A percentile compares a stretch with the other conserved stretches of the same genome.
phyloP scores from a whole-genome alignment of 2,888 invertebrate species.

The Chymomyza amoena region DNA sequence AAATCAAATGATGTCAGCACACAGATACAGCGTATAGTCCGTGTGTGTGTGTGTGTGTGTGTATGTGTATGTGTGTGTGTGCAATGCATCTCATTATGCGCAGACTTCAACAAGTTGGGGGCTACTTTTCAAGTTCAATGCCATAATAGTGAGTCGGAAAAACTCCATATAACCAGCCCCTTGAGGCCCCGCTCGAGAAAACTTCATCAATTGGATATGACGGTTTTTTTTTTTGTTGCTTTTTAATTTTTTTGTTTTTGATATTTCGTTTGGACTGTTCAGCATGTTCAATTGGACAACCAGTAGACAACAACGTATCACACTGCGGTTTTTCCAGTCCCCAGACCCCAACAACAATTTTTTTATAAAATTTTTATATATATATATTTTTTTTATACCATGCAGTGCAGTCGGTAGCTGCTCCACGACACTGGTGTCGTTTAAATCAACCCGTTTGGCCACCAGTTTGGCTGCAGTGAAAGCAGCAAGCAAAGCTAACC shows the following conservation, averaged over 20 bases:
- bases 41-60: slow-evolving; percentile 6
- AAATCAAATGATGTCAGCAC: slow-evolving; percentile 59
- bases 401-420: background rate
- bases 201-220: slow-evolving; percentile 28
- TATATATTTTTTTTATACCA: background rate
- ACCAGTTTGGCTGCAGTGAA: background rate
- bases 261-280: slow-evolving; percentile 55
- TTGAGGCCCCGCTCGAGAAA: slow-evolving; percentile 10
- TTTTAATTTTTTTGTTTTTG: slow-evolving; percentile 45
- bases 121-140: slow-evolving; percentile 69
- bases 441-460: background rate
- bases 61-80: too few relatives aligned
- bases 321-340: slow-evolving; percentile 62
- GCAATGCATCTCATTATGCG: slow-evolving; percentile 51
- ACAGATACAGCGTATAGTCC: background rate
- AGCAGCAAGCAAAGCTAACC: background rate
- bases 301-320: background rate
- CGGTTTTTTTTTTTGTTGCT: slow-evolving; percentile 19
- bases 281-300: background rate
- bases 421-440: background rate
- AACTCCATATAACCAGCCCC: slow-evolving; percentile 38
- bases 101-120: background rate
- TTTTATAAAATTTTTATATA: too few relatives aligned
- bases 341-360: background rate
- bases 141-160: slow-evolving; percentile 59